A percentile compares a stretch with the other conserved stretches of the same genome.
phyloP scores from a whole-genome alignment of 2,888 invertebrate genomes.

The Corbicula japonica region DNA sequence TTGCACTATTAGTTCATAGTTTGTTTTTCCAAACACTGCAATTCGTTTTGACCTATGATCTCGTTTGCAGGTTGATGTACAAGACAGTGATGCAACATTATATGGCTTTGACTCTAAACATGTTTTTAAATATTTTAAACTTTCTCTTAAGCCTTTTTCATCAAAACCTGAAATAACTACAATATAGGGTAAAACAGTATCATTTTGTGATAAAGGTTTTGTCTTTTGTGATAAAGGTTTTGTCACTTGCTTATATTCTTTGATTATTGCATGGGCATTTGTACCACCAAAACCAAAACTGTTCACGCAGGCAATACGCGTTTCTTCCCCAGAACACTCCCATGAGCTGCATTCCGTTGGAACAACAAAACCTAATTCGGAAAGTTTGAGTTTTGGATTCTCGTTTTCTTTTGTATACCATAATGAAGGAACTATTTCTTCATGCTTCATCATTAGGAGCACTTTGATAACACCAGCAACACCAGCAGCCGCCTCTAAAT shows the following conservation, averaged over 20 bases:
- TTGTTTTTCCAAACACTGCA: constrained; percentile 3
- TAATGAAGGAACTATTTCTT: constrained; percentile 67
- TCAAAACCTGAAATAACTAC: too few species aligned
- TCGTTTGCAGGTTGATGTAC: constrained; percentile 39
- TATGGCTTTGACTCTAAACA: too few species aligned
- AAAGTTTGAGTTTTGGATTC: constrained; percentile 60
- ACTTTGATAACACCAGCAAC: too few species aligned
- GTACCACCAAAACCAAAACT: constrained; percentile 75
- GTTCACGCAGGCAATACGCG: constrained; percentile 57
- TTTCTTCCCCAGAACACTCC: constrained; percentile 16
- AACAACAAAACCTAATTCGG: constrained; percentile 53
- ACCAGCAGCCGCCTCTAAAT: too few species aligned
- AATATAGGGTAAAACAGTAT: too few species aligned
- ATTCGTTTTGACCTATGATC: constrained; percentile 26
- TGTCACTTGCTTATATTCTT: too few species aligned
- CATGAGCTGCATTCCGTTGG: constrained; percentile 29
- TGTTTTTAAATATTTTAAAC: too few species aligned
- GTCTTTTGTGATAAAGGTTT: too few species aligned
- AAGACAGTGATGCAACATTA: too few species aligned
- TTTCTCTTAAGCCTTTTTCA: too few species aligned
- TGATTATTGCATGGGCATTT: constrained; percentile 67
- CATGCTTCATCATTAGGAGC: constrained; percentile 72
- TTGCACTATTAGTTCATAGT: background rate
- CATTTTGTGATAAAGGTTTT: too few species aligned
- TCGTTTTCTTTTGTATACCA: constrained; percentile 52